Percentiles rank a stretch among this genome's conserved stretches.
These are phyloP conservation scores for Hypsopygia costalis DNA, from an alignment of 2,888 invertebrate species.

Conservation along the genomic window DNA sequence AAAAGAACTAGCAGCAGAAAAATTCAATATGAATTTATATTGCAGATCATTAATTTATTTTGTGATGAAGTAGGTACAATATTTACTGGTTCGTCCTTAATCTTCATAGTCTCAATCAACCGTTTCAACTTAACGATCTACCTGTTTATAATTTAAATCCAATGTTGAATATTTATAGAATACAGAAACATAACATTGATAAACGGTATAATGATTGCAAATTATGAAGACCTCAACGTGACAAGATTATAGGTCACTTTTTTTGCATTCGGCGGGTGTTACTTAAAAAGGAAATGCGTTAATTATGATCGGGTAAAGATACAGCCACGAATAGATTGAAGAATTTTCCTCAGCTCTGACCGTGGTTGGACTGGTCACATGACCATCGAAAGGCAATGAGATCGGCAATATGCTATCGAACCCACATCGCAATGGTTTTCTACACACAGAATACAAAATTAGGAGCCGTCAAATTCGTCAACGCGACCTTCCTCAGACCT, in stretches of 20 bases:
- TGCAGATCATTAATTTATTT: too few species aligned
- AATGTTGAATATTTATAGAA: too few species aligned
- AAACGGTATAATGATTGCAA: too few species aligned
- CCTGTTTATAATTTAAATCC: too few species aligned
- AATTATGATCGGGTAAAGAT: conserved; percentile 14
- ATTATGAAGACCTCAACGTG: too few species aligned
- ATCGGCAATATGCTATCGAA: conserved; percentile 2
- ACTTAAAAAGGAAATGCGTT: conserved; percentile 7
- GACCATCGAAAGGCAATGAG: conserved; percentile 13
- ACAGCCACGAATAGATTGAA: conserved; percentile 15
- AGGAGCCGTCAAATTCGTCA: conserved; percentile 37
- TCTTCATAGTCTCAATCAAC: too few species aligned
- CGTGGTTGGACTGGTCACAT: conserved; percentile 20
- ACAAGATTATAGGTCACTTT: not conserved
- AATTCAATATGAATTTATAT: too few species aligned
- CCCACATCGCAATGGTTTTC: conserved; percentile 16
- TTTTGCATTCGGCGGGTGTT: conserved; percentile 4
- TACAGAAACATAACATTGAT: too few species aligned
- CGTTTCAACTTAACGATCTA: too few species aligned
- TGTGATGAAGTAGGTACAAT: too few species aligned
- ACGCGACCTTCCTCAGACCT: conserved; percentile 38
- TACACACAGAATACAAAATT: conserved; percentile 39
- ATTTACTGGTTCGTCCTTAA: too few species aligned
- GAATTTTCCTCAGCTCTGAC: conserved; percentile 22
- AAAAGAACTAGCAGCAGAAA: too few species aligned